Base-by-base conservation (phyloP, 2,888 invertebrate species). In the Parnassius apollo region DNA sequence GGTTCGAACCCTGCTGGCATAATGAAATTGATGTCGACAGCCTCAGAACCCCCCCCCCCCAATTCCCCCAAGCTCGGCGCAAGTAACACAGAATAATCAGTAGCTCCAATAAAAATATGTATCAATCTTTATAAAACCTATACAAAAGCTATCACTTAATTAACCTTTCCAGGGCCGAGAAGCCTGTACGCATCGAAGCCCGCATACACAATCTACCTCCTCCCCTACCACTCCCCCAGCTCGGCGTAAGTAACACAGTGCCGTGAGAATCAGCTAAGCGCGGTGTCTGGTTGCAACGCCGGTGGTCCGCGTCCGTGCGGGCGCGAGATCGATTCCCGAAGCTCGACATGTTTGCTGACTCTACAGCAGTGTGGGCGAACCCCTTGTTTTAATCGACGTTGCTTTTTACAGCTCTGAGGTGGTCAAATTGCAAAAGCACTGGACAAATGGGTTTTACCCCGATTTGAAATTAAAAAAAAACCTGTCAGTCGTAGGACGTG, bases 211-310 rank as follows among this genome's bases (percentile, higher is more conserved):
- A 9, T 46, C 46, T 1, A 7, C 7, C 4, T 0, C 35, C 35
- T 46, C 46, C 56, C n/a, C 46, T 25, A 0, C n/a, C 53, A 2
- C 46, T 1, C 12, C 22, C 56, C 22, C 56, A 45, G 11, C 25
- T 13, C 61, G 46, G 9, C 13, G 22, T 25, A 12, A 18, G 22
- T 12, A 12, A 12, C 22, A n/a, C 18, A 8, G 54, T 45, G 12
- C 25, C 63, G 63, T 63, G 63, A 18, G 63, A 63, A 63, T 59
- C 63, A 63, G 63, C 59, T 63, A 59, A 56, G 49, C 52, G 62
- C 62, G 64, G 64, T 61, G 57, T 64, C 64, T 44, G 50, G 57
- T 64, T 53, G 42, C 64, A 42, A 25, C 49, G 57, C 53, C 55
- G 64, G 61, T 61, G 64, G 64, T 64, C 64, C 25, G 52, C 51